Evolutionary conservation across 2,113 vertebrate species (phyloP).

Genomic region (Megatriorchis doriae): DNA sequence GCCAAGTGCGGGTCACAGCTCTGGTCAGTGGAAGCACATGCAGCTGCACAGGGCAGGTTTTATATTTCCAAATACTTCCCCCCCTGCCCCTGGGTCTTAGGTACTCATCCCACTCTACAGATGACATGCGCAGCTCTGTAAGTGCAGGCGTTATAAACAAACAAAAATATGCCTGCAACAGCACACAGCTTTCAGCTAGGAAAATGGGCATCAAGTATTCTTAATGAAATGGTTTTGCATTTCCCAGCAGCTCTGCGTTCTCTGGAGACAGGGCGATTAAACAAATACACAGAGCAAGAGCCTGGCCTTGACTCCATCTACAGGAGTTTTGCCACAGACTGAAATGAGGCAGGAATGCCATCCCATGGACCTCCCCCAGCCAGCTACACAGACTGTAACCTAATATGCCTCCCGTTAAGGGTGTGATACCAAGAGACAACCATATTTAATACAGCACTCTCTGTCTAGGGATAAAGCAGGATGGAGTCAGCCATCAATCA

Average conservation of each 20-base stretch:
- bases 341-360: neutral
- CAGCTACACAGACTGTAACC: neutral
- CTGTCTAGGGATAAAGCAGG: neutral
- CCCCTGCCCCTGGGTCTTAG: neutral
- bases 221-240: neutral
- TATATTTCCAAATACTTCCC: neutral
- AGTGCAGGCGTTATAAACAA: constrained; percentile 42
- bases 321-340: neutral
- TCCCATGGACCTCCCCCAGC: neutral
- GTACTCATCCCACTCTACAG: neutral
- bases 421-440: neutral
- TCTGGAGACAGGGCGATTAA: neutral
- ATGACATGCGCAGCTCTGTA: neutral
- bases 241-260: neutral
- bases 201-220: neutral
- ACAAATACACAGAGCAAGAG: neutral
- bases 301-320: neutral
- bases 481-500: constrained; percentile 28
- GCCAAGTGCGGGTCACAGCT: neutral
- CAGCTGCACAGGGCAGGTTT: constrained; percentile 15
- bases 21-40: neutral
- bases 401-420: neutral
- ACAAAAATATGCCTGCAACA: neutral
- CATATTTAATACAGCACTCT: neutral
- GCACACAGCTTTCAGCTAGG: neutral